Base-by-base conservation (phyloP, 2,797 vertebrate species). In the Dendrocincla fuliginosa region DNA sequence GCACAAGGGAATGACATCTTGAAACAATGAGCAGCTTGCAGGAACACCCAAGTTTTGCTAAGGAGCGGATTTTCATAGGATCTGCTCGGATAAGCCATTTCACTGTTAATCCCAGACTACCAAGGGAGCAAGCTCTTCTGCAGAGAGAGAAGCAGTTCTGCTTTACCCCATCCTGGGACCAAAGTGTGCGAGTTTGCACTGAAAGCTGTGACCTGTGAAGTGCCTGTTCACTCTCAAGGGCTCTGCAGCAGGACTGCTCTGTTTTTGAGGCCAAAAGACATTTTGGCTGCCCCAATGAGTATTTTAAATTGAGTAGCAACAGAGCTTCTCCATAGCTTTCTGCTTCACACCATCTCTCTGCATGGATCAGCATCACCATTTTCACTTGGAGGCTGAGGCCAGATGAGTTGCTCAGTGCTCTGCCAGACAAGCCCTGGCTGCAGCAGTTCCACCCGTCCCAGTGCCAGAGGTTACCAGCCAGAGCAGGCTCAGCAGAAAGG, bases 401-500 rank as follows among this genome's bases (percentile, higher is more conserved):
- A 77, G 47, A 52, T 1, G 9, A 91, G 53, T 4, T 46, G 63
- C 52, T 63, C 10, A 35, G 28, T 35, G 59, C 47, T 83, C 64
- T 60, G 68, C 23, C 84, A 94, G 39, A 39, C 37, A 71, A 81
- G 41, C 65, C 47, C 44, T 57, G 49, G 33, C 81, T 60, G 33
- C 53, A 64, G 53, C 0, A 1, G 77, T 27, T 84, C 50, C 16
- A 4, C 59, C 1, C 4, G 0, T 74, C 46, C 81, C 63, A 32
- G 60, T 25, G 60, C 37, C 74, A 83, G 91, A 89, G 59, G 93
- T 89, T 80, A 80, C 73, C 69, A 89, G 71, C 28, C 79, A 84
- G 83, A 74, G 70, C 61, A 88, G 63, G 69, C 86, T 95, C 88
- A 95, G 80, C 77, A 93, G 47, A 89, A 88, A 93, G 70, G 90